Evolutionary conservation across 2,888 invertebrate genomes (phyloP).

Genomic region (Dolichomitus sp.): DNA sequence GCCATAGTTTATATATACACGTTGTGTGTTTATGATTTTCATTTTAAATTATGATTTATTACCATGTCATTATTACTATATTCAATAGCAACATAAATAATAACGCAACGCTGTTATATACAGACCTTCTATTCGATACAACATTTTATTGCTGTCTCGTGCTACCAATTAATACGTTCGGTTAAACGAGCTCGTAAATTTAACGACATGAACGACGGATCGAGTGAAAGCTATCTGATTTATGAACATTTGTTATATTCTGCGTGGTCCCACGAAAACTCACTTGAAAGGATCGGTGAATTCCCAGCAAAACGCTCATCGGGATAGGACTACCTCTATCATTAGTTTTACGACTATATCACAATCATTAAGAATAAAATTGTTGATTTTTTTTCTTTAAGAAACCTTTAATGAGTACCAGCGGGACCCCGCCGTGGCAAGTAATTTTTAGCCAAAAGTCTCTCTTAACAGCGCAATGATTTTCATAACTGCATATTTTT

Average conservation of each 20-base stretch:
- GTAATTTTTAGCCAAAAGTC: constrained; percentile 26
- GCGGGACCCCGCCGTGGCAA: constrained; percentile 43
- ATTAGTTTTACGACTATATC: constrained; percentile 79
- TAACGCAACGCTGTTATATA: constrained; percentile 83
- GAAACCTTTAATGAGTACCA: constrained; percentile 50
- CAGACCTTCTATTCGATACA: constrained; percentile 73
- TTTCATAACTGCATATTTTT: constrained; percentile 23
- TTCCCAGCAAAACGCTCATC: constrained; percentile 52
- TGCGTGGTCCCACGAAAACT: constrained; percentile 56
- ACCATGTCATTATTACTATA: constrained; percentile 79
- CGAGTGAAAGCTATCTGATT: constrained; percentile 45
- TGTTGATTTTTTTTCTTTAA: constrained; percentile 69
- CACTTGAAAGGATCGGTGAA: constrained; percentile 47
- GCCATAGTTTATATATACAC: constrained; percentile 80
- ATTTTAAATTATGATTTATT: constrained; percentile 77
- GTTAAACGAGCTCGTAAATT: constrained; percentile 69
- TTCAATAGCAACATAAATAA: constrained; percentile 83
- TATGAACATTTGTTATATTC: constrained; percentile 43
- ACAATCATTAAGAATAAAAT: constrained; percentile 78
- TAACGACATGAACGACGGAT: constrained; percentile 58
- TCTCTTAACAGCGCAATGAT: constrained; percentile 11
- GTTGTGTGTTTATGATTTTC: constrained; percentile 77
- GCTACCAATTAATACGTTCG: constrained; percentile 69
- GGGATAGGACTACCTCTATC: constrained; percentile 69
- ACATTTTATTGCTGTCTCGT: constrained; percentile 69